These are phyloP conservation scores for Microplitis mediator DNA, from an alignment of 1,140 invertebrate genomes.

Conservation along the genomic window DNA sequence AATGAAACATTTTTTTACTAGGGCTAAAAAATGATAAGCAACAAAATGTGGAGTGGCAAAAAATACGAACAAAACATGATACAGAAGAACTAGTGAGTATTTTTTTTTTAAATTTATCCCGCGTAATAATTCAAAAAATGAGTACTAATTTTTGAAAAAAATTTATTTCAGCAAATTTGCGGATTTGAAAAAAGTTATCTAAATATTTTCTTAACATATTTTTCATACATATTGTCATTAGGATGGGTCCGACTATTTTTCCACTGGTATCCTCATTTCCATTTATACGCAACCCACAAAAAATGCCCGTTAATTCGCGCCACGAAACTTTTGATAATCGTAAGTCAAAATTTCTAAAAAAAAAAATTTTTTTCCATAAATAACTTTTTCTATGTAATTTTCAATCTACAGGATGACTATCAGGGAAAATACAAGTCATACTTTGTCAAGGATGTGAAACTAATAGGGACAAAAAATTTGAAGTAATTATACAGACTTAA, in stretches of 20 bases:
- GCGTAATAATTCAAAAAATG: conserved; percentile 12
- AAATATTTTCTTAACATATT: conserved; percentile 66
- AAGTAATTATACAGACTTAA: conserved; percentile 41
- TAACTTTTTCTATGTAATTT: conserved; percentile 13
- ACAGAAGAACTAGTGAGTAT: conserved; percentile 46
- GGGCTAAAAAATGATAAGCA: conserved; percentile 50
- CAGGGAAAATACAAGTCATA: conserved; percentile 73
- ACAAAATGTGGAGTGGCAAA: conserved; percentile 47
- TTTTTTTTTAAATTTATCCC: background rate
- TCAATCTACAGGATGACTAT: conserved; percentile 66
- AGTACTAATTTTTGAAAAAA: background rate
- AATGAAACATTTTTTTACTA: conserved; percentile 24
- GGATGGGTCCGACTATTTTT: conserved; percentile 81
- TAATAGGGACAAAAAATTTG: conserved; percentile 62
- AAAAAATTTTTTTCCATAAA: background rate
- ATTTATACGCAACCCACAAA: conserved; percentile 75
- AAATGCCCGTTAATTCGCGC: conserved; percentile 75
- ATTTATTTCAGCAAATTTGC: conserved; percentile 68
- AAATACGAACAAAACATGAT: conserved; percentile 51
- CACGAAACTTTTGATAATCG: conserved; percentile 77
- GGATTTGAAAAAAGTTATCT: conserved; percentile 67
- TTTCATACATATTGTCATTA: conserved; percentile 69
- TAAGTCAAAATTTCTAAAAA: conserved; percentile 55
- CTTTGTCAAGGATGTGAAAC: conserved; percentile 68
- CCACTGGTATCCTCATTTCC: conserved; percentile 85